Evolutionary conservation across 1,140 invertebrate species (phyloP).

Genomic region (Bombus confusus): DNA sequence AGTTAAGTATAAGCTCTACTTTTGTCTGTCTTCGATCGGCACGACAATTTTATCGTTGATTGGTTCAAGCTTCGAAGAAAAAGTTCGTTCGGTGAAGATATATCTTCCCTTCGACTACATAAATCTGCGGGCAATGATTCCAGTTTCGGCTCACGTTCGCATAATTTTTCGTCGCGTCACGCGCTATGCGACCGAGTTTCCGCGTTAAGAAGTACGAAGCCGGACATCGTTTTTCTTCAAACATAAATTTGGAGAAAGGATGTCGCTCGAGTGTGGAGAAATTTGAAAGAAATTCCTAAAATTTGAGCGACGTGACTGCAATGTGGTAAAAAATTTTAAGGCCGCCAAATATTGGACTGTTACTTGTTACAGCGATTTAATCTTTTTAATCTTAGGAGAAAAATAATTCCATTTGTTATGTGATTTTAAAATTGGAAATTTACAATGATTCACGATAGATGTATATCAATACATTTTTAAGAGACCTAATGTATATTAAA

Average conservation of each 20-base stretch:
- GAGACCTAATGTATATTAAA: no score
- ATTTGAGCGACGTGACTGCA: not conserved
- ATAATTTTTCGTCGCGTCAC: constrained; percentile 20
- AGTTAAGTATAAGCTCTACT: not conserved
- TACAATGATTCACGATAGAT: no score
- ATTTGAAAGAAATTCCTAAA: not conserved
- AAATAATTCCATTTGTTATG: no score
- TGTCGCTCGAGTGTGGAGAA: not conserved
- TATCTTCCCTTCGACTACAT: not conserved
- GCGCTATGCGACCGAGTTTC: no score
- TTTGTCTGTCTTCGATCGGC: not conserved
- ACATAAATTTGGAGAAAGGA: not conserved
- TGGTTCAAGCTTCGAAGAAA: not conserved
- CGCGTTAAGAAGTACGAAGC: not conserved
- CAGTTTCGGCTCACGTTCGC: constrained; percentile 34
- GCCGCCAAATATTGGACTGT: not conserved
- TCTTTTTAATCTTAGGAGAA: no score
- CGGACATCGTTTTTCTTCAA: not conserved
- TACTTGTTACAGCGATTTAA: not conserved
- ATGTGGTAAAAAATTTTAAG: no score
- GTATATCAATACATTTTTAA: no score
- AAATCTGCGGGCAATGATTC: constrained; percentile 9
- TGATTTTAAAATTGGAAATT: no score
- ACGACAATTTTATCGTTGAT: constrained; percentile 8
- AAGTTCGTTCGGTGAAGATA: not conserved